Base-by-base conservation (phyloP, 2,888 invertebrate genomes). In the Scaptomyza polygonia region DNA sequence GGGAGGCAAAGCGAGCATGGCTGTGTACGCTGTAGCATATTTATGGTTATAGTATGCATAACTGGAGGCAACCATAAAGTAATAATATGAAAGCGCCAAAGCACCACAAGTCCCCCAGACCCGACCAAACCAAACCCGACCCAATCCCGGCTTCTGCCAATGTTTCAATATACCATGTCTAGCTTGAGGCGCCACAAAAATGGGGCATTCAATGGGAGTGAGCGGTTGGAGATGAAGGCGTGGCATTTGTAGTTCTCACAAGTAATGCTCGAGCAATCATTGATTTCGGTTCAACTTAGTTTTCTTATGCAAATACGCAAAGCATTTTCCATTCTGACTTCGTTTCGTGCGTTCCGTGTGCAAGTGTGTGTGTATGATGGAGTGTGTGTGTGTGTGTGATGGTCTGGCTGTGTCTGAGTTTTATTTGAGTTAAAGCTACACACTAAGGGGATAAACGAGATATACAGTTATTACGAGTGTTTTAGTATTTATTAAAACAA, bases 21-120 rank as follows among this genome's bases (percentile, higher is more conserved):
- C 65, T 69, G 43, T 63, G 56, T 39, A 54, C 39, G 57, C 62
- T 75, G 63, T 54, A 78, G 87, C 85, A 84, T 82, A 82, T 82
- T 82, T 82, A 82, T 82, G 87, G 82, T 82, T 82, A 83, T 83
- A 87, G 87, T 85, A 83, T 83, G 82, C 87, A 83, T 83, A 83
- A 83, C 82, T 83, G 85, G 87, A 83, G 82, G 82, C 82, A 78
- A 76, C 87, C 87, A 83, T 83, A 83, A 83, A 83, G 87, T 87
- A 83, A 83, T 83, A 83, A 87, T 84, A 84, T 72, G 85, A 82
- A 78, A 81, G 71, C 72, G 75, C 70, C 76, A 75, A 58, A 39
- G 54, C 56, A 56, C 25, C 34, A 48, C 21, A 44, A 56, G 8
- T 36, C 36, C 14, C 36, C 39, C 51, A 44, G 49, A 11, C 4